Conservation (phyloP, 2,888 invertebrate genomes). For the Artemia sinica region DNA sequence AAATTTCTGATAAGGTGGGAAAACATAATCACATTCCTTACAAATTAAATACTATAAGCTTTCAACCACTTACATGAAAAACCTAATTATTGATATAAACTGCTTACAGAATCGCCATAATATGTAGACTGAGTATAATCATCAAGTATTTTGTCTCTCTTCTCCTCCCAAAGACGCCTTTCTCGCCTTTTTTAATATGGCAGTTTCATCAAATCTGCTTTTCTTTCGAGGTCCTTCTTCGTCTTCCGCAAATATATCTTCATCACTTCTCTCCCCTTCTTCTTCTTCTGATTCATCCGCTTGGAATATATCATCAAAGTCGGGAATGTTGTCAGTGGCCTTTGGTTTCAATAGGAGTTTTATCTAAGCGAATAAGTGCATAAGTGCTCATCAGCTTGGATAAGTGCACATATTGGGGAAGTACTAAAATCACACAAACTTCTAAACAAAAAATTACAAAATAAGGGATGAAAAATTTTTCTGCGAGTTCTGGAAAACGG, state of each 20-base stretch:
- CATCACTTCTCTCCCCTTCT: conserved; percentile 31
- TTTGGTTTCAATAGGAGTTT: conserved; percentile 40
- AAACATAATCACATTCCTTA: no score
- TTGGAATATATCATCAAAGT: conserved; percentile 62
- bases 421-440: neutral
- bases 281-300: conserved; percentile 31
- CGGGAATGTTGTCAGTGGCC: conserved; percentile 61
- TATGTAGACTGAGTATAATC: conserved; percentile 81
- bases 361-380: conserved; percentile 25
- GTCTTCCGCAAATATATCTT: conserved; percentile 30
- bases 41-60: no score
- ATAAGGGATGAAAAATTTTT: no score
- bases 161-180: conserved; percentile 62
- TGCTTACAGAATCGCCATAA: conserved; percentile 54
- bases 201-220: conserved; percentile 42
- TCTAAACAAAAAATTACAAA: no score
- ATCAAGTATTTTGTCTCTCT: conserved; percentile 61
- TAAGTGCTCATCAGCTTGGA: no score
- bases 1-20: no score
- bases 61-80: no score
- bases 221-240: conserved; percentile 39
- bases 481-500: no score
- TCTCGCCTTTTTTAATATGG: conserved; percentile 46
- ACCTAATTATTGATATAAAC: neutral
- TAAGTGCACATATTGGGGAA: neutral